Evolutionary conservation across 2,888 invertebrate genomes (phyloP), one percentile per base, ranked within the genome.

Genomic region (Hofmannophila pseudospretella): DNA sequence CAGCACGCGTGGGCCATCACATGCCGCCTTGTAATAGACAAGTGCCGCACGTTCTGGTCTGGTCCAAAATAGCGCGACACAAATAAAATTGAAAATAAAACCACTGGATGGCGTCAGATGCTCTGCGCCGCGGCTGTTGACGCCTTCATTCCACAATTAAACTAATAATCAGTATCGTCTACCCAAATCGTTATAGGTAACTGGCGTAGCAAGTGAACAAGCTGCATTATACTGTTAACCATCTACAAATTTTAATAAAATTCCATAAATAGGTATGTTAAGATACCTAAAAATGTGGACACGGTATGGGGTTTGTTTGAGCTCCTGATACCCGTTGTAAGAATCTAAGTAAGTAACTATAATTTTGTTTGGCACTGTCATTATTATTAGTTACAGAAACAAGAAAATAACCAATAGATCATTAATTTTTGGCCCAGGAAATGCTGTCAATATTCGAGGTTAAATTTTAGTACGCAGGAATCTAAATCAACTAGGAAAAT

Each of bases 31-130:
- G 75, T 71, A 79, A 69, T 72, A 73, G 75, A 79, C 78, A 80
- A 81, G 80, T 81, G 78, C 74, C 75, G 74, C 76, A 69, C 71
- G 76, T 74, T 76, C 72, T 61, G 71, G 62, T 76, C 72, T 61
- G 71, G 62, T 80, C 84, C 56, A 58, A 86, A 85, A 86, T 85
- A 86, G 86, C 80, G 67, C 84, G 84, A 84, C 86, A 82, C 79
- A 82, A 85, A 86, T 86, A 85, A 85, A 86, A 81, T 80, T 70
- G 63, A 80, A 84, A 86, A 86, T 84, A 85, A 85, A 84, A 78
- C 78, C 61, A 73, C 69, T 74, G 72, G 69, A 80, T 76, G 71
- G 73, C 82, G 75, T 77, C 69, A 79, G 78, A 81, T 79, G 77
- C 78, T 71, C 65, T 47, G 64, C 63, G 68, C 55, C 66, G 66